Conservation (phyloP, 2,797 vertebrate species). For the Gadopsis marmoratus region DNA sequence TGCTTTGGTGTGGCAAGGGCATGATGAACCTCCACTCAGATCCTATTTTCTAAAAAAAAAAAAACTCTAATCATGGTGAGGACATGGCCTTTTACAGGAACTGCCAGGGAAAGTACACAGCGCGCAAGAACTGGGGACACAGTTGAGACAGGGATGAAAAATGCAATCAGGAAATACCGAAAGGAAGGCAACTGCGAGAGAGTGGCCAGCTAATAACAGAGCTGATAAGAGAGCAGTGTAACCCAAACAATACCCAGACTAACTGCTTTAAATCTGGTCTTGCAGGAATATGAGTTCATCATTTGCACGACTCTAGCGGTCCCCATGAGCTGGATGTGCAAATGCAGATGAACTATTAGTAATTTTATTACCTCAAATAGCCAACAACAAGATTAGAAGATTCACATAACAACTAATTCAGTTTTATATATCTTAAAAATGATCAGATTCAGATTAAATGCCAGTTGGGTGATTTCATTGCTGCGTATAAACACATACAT, state of each 20-base stretch:
- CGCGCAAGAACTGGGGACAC: constrained; percentile 50
- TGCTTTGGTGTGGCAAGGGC: constrained; percentile 55
- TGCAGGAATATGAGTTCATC: constrained; percentile 61
- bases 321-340: constrained; percentile 40
- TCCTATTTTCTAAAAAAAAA: constrained; percentile 64
- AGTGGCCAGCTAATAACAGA: constrained; percentile 83
- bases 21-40: constrained; percentile 61
- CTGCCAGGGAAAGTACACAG: constrained; percentile 67
- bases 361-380: constrained; percentile 45
- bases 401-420: constrained; percentile 28
- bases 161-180: constrained; percentile 81
- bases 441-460: constrained; percentile 40
- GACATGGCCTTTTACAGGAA: constrained; percentile 63
- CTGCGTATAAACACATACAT: not conserved
- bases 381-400: constrained; percentile 41
- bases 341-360: constrained; percentile 45
- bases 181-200: constrained; percentile 78
- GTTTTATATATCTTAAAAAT: constrained; percentile 36
- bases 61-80: constrained; percentile 59
- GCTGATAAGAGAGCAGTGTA: constrained; percentile 73
- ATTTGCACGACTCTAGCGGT: constrained; percentile 44
- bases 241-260: constrained; percentile 72
- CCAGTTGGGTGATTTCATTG: constrained; percentile 24
- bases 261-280: constrained; percentile 70
- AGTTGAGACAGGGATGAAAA: constrained; percentile 65